Evolutionary conservation across 2,888 invertebrate genomes (phyloP).

Genomic region (Drymonia ruficornis): DNA sequence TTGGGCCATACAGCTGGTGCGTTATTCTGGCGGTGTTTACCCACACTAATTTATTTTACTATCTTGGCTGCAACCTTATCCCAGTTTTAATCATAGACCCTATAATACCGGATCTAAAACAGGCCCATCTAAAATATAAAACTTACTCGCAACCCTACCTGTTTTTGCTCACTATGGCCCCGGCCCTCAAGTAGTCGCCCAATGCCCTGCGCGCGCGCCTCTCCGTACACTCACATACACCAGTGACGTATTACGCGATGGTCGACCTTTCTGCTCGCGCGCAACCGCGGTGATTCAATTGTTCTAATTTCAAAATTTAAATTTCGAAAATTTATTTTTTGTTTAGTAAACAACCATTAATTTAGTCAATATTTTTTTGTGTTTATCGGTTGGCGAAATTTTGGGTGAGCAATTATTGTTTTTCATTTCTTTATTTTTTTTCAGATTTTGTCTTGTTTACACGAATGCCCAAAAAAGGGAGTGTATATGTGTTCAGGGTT

Average conservation of each 20-base stretch:
- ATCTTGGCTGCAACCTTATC: too few species aligned
- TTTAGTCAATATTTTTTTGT: neutral
- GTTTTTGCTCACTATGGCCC: slow-evolving; percentile 26
- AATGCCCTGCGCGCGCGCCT: slow-evolving; percentile 20
- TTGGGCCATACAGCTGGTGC: too few species aligned
- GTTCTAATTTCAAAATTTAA: slow-evolving; percentile 15
- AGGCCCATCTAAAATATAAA: neutral
- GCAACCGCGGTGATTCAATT: slow-evolving; percentile 30
- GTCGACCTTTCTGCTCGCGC: slow-evolving; percentile 26
- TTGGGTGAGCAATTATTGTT: slow-evolving; percentile 13
- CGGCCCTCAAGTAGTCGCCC: slow-evolving; percentile 22
- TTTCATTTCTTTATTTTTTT: too few species aligned
- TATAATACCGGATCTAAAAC: too few species aligned
- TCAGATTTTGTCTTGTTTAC: neutral
- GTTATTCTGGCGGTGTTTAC: too few species aligned
- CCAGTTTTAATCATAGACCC: too few species aligned
- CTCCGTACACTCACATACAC: slow-evolving; percentile 15
- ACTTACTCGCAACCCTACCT: slow-evolving; percentile 26
- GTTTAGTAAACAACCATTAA: neutral
- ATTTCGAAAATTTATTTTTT: slow-evolving; percentile 6
- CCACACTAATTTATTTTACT: too few species aligned
- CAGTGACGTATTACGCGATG: slow-evolving; percentile 42
- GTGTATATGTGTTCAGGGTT: too few species aligned
- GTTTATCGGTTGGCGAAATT: neutral
- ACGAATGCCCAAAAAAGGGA: too few species aligned